A percentile compares a stretch with the other conserved stretches of the same genome.
These are phyloP conservation scores for Pelecanus crispus DNA, from an alignment of 2,113 vertebrate genomes.

Conservation along the genomic window DNA sequence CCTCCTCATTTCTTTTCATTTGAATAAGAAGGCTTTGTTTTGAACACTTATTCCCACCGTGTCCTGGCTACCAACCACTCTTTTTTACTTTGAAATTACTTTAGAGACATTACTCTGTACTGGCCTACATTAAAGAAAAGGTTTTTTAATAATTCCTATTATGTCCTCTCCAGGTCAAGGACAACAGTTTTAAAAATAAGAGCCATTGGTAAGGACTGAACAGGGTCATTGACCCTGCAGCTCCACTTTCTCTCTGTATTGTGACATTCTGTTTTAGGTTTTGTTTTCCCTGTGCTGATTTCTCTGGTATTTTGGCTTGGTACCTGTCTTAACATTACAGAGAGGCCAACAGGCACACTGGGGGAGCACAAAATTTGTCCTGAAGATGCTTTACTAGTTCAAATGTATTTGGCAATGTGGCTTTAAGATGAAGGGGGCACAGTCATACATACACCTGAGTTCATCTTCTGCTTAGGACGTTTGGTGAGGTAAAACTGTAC, in stretches of 20 bases:
- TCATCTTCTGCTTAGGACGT: not conserved
- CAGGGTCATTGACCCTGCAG: not conserved
- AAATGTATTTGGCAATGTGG: not conserved
- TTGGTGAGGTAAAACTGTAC: not conserved
- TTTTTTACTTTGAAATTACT: conserved; percentile 56
- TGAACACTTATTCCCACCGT: conserved; percentile 48
- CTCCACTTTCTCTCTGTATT: not conserved
- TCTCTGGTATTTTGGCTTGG: not conserved
- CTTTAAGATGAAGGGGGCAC: not conserved
- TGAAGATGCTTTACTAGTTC: not conserved
- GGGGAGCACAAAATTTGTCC: not conserved
- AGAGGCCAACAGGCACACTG: not conserved
- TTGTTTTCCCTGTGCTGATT: not conserved
- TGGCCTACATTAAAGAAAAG: not conserved
- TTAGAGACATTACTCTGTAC: conserved; percentile 1
- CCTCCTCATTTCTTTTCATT: conserved; percentile 68
- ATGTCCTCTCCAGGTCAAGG: conserved; percentile 14
- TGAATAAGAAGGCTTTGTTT: conserved; percentile 47
- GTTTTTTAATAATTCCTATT: not conserved
- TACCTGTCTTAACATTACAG: not conserved
- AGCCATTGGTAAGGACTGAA: not conserved
- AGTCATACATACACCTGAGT: no score
- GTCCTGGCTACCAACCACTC: conserved; percentile 52
- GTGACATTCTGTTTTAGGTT: not conserved
- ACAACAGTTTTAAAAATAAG: conserved; percentile 1